Percentiles rank a stretch among this genome's conserved stretches.
Evolutionary conservation across 2,113 vertebrate genomes (phyloP).

Genomic region (Gopherus flavomarginatus): DNA sequence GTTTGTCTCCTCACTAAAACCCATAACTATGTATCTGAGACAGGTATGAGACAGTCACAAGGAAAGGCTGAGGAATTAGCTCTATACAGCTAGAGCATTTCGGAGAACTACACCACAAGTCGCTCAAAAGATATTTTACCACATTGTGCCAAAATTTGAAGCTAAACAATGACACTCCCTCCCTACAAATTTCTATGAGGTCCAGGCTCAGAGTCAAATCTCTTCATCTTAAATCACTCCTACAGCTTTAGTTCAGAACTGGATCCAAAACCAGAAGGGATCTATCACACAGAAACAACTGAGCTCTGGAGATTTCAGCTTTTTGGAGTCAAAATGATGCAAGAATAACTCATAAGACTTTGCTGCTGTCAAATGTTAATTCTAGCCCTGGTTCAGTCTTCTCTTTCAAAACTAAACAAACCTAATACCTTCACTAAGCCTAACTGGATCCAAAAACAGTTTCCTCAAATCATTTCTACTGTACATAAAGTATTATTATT

Average conservation of each 20-base stretch:
- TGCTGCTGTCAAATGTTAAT: background rate
- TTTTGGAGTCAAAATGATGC: background rate
- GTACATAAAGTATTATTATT: background rate
- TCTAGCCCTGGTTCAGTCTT: background rate
- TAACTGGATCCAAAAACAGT: background rate
- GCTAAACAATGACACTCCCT: background rate
- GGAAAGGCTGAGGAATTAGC: background rate
- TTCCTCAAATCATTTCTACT: background rate
- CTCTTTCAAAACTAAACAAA: background rate
- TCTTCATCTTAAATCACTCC: background rate
- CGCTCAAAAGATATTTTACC: background rate
- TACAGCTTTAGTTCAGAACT: background rate
- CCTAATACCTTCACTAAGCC: rapidly evolving
- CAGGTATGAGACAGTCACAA: background rate
- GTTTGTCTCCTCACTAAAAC: background rate
- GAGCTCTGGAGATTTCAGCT: background rate
- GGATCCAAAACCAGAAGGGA: background rate
- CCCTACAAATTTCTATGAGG: background rate
- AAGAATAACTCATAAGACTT: background rate
- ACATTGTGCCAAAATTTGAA: background rate
- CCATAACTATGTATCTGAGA: background rate
- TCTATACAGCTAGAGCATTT: background rate
- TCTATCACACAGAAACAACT: rapidly evolving
- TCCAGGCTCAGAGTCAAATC: background rate
- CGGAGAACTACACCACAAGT: background rate